Evolutionary conservation across 2,888 invertebrate genomes (phyloP).

Genomic region (Microplitis manilae): DNA sequence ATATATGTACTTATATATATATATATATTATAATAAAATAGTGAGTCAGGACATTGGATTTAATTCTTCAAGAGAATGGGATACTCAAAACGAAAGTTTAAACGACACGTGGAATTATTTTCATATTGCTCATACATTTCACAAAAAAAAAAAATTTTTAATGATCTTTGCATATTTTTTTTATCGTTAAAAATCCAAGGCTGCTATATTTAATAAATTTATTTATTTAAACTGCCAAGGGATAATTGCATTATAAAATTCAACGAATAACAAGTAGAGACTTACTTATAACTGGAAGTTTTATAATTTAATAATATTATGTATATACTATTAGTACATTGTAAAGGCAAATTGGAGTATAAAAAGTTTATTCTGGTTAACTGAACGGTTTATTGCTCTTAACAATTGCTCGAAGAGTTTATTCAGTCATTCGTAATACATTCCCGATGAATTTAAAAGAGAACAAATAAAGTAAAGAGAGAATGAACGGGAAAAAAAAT

Average conservation of each 20-base stretch:
- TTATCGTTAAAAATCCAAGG: neutral
- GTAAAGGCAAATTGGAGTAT: slow-evolving; percentile 19
- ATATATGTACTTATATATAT: neutral
- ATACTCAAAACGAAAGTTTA: slow-evolving; percentile 9
- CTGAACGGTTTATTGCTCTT: slow-evolving; percentile 17
- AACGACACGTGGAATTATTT: neutral
- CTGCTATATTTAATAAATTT: neutral
- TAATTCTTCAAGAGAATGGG: slow-evolving; percentile 20
- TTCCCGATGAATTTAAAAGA: slow-evolving; percentile 22
- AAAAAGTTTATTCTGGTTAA: slow-evolving; percentile 15
- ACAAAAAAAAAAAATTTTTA: neutral
- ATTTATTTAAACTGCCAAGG: neutral
- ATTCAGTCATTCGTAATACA: slow-evolving; percentile 24
- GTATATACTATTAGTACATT: neutral
- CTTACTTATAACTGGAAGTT: neutral
- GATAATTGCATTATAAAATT: neutral
- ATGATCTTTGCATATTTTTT: neutral
- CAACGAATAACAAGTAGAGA: neutral
- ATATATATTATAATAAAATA: neutral
- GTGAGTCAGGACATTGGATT: slow-evolving; percentile 14
- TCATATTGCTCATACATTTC: neutral
- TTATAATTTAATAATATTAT: neutral
- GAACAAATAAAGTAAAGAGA: neutral
- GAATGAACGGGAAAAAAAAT: neutral
- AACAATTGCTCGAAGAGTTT: slow-evolving; percentile 17